Evolutionary conservation across 2,888 invertebrate species (phyloP), one percentile per base, ranked within the genome.

Genomic region (Phortica magna): DNA sequence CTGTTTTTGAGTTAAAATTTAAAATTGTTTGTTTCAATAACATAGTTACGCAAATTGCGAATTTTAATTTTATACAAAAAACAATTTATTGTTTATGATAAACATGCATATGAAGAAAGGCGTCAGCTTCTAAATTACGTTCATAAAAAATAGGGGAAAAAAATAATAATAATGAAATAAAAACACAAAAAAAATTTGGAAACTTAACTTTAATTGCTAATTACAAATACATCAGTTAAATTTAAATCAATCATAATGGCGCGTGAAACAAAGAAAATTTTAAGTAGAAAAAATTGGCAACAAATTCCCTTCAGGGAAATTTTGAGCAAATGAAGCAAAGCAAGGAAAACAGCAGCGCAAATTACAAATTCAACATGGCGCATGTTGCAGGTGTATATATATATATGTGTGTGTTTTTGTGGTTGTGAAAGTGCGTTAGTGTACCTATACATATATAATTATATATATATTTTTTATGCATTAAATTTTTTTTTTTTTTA

Each of bases 31-130:
- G 31, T 31, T 31, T 31, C 31, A 31, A 31, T 31, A 31, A 31
- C 31, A 31, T 31, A 31, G 31, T 84, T 79, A 81, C 87, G 87
- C 88, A 88, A 88, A 86, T 79, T 84, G 80, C 67, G 77, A 72
- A 70, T 67, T 55, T 81, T 65, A 43, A 31, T 31, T 78, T 78
- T 48, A 14, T 48, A 48, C 48, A 48, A 48, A 48, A 48, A 48
- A 9, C 9, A 48, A 48, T 48, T 81, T 79, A 82, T 83, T 83
- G 83, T 48, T 9, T 48, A 12, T 48, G 48, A 14, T 48, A 14
- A 12, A 12, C 48, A 12, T 48, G 48, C 48, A 48, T 12, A 48
- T 14, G 10, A 48, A 48, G 14, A 48, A 48, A 48, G 48, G 48
- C 48, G 48, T 14, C 48, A 48, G 14, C 14, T 48, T 48, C 48